phyloP scores from a whole-genome alignment of 1,140 invertebrate genomes.

The Meloidogyne chitwoodi region DNA sequence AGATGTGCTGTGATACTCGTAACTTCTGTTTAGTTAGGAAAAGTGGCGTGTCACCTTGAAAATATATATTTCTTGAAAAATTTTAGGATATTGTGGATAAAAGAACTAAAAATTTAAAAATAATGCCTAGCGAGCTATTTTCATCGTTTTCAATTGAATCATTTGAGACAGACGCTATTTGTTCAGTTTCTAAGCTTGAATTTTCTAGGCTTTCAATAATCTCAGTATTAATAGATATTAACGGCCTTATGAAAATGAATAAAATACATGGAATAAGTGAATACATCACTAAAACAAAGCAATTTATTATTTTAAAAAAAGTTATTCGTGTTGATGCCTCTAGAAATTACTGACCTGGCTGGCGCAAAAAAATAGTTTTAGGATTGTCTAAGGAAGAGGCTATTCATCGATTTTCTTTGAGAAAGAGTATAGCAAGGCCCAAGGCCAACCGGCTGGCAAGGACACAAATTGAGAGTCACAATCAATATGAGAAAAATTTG shows the following conservation, averaged over 20 bases:
- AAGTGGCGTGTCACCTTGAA: no score
- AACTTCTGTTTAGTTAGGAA: neutral
- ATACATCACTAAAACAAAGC: no score
- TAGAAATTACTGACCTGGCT: neutral
- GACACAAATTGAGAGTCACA: neutral
- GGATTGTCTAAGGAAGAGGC: neutral
- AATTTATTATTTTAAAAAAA: neutral
- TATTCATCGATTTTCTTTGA: neutral
- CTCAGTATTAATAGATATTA: neutral
- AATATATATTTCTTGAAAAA: no score
- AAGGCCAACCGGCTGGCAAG: neutral
- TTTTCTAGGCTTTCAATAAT: no score
- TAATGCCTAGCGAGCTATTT: neutral
- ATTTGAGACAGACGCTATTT: no score
- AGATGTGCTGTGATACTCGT: neutral
- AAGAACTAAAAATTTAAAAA: neutral
- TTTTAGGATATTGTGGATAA: no score
- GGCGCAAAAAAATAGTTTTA: neutral
- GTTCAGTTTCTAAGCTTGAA: no score
- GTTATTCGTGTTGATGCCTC: neutral
- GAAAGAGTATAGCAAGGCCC: neutral
- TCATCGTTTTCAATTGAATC: neutral
- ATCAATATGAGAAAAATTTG: neutral
- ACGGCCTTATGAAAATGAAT: neutral
- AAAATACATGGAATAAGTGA: neutral